phyloP scores from a whole-genome alignment of 2,113 vertebrate species.

The Trichechus manatus region DNA sequence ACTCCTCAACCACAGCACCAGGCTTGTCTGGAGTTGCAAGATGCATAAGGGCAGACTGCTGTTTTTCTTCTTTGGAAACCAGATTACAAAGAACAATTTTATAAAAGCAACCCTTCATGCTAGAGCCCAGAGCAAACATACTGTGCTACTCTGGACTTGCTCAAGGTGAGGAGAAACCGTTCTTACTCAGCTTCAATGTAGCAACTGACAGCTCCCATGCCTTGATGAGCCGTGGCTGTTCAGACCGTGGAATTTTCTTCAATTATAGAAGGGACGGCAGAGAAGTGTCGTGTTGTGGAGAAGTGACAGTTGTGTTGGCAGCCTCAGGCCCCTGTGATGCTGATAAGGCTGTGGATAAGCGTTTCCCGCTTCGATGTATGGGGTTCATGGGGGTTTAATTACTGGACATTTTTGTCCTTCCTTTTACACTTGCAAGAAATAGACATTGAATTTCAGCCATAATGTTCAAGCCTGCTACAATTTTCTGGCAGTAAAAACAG shows the following conservation, averaged over 20 bases:
- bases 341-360: background rate
- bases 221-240: background rate
- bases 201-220: background rate
- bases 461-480: background rate
- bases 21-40: fast-evolving
- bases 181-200: background rate
- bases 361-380: background rate
- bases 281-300: fast-evolving
- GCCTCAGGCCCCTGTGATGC: background rate
- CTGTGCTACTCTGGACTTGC: fast-evolving
- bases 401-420: background rate
- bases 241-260: background rate
- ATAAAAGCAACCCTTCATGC: background rate
- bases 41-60: fast-evolving
- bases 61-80: background rate
- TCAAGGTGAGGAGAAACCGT: background rate
- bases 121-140: background rate
- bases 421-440: background rate
- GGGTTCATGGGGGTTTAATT: background rate
- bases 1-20: no score
- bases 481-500: background rate
- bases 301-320: background rate
- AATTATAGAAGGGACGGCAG: fast-evolving
- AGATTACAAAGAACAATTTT: background rate
- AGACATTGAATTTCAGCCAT: background rate